These are phyloP conservation scores for Nebria ingens DNA, from an alignment of 1,140 invertebrate genomes.

Conservation along the genomic window DNA sequence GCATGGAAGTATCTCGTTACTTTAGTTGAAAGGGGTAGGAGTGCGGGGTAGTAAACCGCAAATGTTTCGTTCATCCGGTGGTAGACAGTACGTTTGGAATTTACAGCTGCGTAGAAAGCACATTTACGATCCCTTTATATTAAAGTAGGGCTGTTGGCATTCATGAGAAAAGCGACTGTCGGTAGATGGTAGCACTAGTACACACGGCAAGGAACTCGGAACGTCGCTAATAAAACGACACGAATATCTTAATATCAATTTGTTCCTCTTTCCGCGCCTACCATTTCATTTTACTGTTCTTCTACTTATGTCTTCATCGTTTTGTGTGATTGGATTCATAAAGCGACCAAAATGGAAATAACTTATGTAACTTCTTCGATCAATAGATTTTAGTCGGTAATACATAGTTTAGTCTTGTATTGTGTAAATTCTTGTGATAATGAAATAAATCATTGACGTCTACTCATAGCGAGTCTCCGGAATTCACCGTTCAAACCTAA, in stretches of 20 bases:
- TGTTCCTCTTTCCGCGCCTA: neutral
- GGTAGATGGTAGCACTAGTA: neutral
- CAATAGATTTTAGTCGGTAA: no score
- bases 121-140: neutral
- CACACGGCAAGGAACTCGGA: no score
- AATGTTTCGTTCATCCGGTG: neutral
- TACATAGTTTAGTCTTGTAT: no score
- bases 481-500: no score
- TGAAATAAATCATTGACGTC: no score
- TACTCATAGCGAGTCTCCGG: no score
- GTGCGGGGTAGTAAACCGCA: neutral
- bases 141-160: neutral
- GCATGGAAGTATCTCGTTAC: neutral
- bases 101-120: neutral
- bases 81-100: neutral
- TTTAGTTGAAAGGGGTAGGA: neutral
- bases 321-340: no score
- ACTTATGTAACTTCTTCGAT: no score
- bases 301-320: no score
- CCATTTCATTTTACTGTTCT: no score
- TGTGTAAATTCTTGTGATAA: no score
- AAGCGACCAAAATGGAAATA: no score
- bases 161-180: neutral
- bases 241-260: neutral
- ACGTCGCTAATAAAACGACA: neutral